phyloP scores from a whole-genome alignment of 2,888 invertebrate genomes.

The Norana najaformis region DNA sequence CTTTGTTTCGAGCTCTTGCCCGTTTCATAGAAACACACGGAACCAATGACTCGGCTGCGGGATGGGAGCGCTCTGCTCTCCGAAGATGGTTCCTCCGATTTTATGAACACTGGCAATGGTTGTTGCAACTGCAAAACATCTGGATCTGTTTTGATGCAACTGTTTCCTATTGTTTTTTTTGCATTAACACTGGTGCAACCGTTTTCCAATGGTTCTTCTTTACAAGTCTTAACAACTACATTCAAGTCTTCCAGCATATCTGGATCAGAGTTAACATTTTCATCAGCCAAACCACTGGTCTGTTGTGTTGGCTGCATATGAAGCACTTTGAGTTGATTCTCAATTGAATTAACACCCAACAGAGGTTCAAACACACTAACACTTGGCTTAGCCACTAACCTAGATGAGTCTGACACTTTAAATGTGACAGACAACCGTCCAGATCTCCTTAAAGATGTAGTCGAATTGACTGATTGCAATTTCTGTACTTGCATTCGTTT shows the following conservation, averaged over 20 bases:
- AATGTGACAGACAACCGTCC: not conserved
- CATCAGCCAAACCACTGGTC: not conserved
- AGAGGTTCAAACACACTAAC: not conserved
- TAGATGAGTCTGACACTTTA: not conserved
- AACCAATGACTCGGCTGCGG: not conserved
- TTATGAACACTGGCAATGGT: not conserved
- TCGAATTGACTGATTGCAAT: not conserved
- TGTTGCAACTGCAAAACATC: not conserved
- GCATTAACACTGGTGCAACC: not conserved
- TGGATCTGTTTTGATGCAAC: not conserved
- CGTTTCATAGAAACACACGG: not conserved
- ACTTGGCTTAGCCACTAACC: not conserved
- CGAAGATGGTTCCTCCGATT: not conserved
- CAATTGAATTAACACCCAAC: not conserved
- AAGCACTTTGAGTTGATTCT: not conserved
- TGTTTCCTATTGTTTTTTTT: not conserved
- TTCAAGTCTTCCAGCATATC: not conserved
- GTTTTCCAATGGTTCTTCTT: not conserved
- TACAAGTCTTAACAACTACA: not conserved
- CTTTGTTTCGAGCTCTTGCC: not conserved
- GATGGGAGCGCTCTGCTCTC: not conserved
- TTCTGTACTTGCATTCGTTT: not conserved
- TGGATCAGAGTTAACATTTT: not conserved
- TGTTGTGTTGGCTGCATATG: not conserved
- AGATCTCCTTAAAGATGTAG: not conserved